These are phyloP conservation scores for Liolophura sinensis DNA, from an alignment of 1,140 invertebrate genomes.

Conservation along the genomic window DNA sequence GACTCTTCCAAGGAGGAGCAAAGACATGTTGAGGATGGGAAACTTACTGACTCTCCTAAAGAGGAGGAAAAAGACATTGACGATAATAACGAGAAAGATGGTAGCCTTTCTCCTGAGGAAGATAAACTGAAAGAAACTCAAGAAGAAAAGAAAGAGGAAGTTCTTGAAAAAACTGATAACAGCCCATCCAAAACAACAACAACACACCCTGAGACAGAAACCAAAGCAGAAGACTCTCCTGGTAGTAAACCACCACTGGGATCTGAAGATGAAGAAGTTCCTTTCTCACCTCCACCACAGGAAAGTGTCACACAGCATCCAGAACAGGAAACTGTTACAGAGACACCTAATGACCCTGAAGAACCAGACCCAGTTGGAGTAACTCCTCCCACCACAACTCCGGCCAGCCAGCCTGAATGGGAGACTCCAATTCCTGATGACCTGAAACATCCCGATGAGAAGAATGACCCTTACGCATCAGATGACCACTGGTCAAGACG, in stretches of 20 bases:
- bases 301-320: neutral
- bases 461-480: no score
- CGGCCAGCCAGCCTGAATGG: no score
- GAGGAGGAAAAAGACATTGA: neutral
- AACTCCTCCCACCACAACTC: no score
- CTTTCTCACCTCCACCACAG: neutral
- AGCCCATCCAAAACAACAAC: slow-evolving; percentile 1
- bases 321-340: neutral
- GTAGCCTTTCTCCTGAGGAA: neutral
- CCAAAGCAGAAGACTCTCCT: neutral
- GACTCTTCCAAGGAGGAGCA: no score
- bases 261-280: neutral
- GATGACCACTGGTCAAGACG: no score
- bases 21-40: no score
- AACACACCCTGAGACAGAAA: neutral
- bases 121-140: neutral
- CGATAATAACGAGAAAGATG: slow-evolving; percentile 4
- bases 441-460: no score
- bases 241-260: neutral
- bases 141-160: slow-evolving; percentile 5
- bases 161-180: slow-evolving; percentile 1
- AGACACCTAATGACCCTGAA: no score
- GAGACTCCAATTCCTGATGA: no score
- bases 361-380: no score
- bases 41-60: neutral